Conservation (phyloP, 2,113 vertebrate species). For the Nothoprocta pentlandii region DNA sequence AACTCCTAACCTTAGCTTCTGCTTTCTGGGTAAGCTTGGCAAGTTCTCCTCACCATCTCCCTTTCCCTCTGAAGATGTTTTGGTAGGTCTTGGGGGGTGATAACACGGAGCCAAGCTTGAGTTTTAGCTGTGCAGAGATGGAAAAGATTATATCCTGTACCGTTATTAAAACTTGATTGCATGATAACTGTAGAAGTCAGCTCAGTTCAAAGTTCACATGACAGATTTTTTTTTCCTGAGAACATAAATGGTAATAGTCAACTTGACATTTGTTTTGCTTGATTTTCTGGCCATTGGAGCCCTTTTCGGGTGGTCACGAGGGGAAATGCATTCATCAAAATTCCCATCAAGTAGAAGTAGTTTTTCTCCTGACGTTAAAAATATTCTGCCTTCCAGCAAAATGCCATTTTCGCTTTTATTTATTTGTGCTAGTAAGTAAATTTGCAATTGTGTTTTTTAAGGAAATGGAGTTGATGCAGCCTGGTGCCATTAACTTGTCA, state of each 20-base stretch:
- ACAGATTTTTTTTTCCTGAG: neutral
- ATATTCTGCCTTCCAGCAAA: neutral
- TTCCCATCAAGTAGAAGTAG: neutral
- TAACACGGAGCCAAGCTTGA: neutral
- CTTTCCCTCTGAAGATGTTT: neutral
- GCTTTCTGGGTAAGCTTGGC: accelerated
- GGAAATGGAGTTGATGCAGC: constrained; percentile 8
- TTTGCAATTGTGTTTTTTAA: constrained; percentile 18
- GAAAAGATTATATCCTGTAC: neutral
- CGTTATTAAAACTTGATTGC: neutral
- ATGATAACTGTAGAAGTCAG: neutral
- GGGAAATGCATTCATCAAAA: neutral
- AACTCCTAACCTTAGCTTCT: neutral
- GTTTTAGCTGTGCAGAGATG: neutral
- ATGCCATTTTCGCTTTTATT: constrained; percentile 20
- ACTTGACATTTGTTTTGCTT: neutral
- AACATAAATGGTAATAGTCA: neutral
- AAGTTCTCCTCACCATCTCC: neutral
- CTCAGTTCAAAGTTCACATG: neutral
- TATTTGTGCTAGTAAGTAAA: constrained; percentile 42
- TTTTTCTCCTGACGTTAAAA: constrained; percentile 32
- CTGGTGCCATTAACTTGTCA: constrained; percentile 39
- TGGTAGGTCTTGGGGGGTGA: accelerated
- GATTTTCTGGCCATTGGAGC: neutral
- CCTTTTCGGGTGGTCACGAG: neutral